Evolutionary conservation across 1,140 invertebrate genomes (phyloP), one percentile per base, ranked within the genome.

Genomic region (Anoplolepis gracilipes): DNA sequence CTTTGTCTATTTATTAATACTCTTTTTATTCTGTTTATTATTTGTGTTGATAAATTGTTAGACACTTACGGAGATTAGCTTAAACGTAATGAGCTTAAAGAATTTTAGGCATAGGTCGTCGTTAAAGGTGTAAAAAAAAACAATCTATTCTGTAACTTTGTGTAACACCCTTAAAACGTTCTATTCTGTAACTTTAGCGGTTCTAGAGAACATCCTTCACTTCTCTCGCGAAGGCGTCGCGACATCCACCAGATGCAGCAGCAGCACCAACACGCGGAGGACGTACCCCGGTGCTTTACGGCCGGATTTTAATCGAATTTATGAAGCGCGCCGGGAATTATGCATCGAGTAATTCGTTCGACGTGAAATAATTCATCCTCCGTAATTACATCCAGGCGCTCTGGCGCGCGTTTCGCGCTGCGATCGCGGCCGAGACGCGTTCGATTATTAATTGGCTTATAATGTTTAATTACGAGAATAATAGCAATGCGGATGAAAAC

Each of bases 391-490:
- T 55, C 25, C 78, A 64, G 36, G 33, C 62, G 39, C 36, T 46
- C 22, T 46, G 22, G 25, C 36, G 64, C 49, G 49, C 36, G 49
- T n/a, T 55, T 55, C 33, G n/a, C n/a, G n/a, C n/a, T n/a, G n/a
- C n/a, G n/a, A n/a, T n/a, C n/a, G 53, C 64, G 49, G 78, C 22
- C 49, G 22, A 39, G 64, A 70, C 49, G 39, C 65, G 49, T 70
- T 72, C 76, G 42, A 53, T 79, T 82, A 73, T 82, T 82, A 82
- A 82, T 82, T 73, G 67, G 67, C 53, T 73, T 82, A 73, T 82
- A 82, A 82, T 82, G 78, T 82, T 82, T 82, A 73, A 82, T 82
- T 73, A 73, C 67, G 53, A 19, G 53, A 82, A 73, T 82, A 82
- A 82, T 70, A 82, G 53, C 13, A 46, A 39, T 25, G 30, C 42